Base-by-base conservation (phyloP, 1,140 invertebrate genomes). In the Zophobas morio region DNA sequence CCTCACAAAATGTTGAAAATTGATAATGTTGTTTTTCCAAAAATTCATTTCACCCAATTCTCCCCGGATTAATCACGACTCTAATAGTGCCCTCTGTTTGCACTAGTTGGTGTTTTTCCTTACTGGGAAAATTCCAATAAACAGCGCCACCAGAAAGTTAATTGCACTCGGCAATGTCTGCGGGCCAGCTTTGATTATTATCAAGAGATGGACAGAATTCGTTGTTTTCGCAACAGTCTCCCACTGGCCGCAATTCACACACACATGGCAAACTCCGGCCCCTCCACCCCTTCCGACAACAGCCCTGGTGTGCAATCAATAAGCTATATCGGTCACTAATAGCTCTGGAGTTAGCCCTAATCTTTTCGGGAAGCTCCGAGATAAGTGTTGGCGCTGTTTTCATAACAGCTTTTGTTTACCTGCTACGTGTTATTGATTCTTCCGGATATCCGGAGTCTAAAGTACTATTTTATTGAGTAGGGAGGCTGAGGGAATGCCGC, bases 231-330 rank as follows among this genome's bases (percentile, higher is more conserved):
- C 20, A 51, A 20, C n/a, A 51, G 34, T 32, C 49, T 34, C 47
- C 37, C 37, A 3, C 63, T 46, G 42, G 40, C 36, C 20, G 32
- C 70, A 35, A 5, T 72, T 49, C 63, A 37, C 36, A 70, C 36
- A 40, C 42, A 40, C 42, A 34, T 8, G 37, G 35, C 37, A 34
- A 60, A 34, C 63, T 70, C 35, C 40, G 2, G 40, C 42, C 63
- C 1, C 5, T 6, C 8, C 63, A 70, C 42, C 63, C 63, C 33
- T 34, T 70, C 63, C 63, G 47, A 53, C 70, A 72, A 72, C 70
- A 72, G 35, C 71, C 71, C 71, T 73, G 54, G 71, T 73, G 71
- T 73, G 71, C 71, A 73, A 73, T 73, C 71, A 73, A 73, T 73
- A 73, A 73, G 71, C 71, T 54, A 73, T 73, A 73, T 73, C 71